Percentiles rank a stretch among this genome's conserved stretches.
Evolutionary conservation across 2,797 vertebrate genomes (phyloP).

Genomic region (Sebastes umbrosus): DNA sequence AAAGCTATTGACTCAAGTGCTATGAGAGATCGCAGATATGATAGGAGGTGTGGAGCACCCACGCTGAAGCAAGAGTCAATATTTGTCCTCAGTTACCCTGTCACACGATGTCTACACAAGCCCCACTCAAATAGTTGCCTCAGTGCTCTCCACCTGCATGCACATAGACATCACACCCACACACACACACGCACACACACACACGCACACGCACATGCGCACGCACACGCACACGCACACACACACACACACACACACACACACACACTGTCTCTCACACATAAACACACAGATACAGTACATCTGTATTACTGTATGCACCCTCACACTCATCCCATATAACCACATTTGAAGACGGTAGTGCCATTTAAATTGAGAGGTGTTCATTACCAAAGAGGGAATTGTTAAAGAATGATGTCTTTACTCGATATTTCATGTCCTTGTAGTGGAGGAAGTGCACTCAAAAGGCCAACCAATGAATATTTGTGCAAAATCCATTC

Average conservation of each 20-base stretch:
- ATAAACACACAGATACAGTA: neutral
- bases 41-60: slow-evolving; percentile 49
- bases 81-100: slow-evolving; percentile 61
- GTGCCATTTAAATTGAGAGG: neutral
- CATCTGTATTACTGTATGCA: neutral
- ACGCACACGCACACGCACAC: fast-evolving
- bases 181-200: neutral
- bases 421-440: neutral
- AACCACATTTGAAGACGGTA: neutral
- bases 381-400: neutral
- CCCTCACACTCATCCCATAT: neutral
- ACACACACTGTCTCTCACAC: neutral
- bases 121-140: slow-evolving; percentile 24
- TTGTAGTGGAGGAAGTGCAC: neutral
- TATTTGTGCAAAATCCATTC: neutral
- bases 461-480: neutral
- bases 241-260: neutral
- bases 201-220: neutral
- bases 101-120: slow-evolving; percentile 53
- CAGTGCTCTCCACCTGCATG: slow-evolving; percentile 16
- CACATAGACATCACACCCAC: neutral
- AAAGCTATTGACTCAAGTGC: slow-evolving; percentile 51
- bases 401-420: neutral
- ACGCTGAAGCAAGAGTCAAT: slow-evolving; percentile 61
- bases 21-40: slow-evolving; percentile 43